Evolutionary conservation across 1,140 invertebrate species (phyloP), one percentile per base, ranked within the genome.

Genomic region (Dysdera silvatica): DNA sequence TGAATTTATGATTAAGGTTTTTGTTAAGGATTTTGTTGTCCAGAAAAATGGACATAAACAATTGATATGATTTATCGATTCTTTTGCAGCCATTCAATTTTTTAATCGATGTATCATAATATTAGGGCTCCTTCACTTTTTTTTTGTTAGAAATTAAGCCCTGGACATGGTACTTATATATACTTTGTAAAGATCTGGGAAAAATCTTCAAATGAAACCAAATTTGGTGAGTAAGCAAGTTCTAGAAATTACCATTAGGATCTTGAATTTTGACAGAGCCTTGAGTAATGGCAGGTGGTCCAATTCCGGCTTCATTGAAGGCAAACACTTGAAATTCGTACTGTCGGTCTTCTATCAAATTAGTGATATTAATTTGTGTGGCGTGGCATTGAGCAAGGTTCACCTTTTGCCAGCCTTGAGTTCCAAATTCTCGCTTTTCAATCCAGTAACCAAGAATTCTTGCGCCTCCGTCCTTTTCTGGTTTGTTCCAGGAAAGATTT

Each of bases 401-500:
- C 31, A 95, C 90, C 48, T 93, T 85, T 72, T 91, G 90, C 95
- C 95, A 99, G 53, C 89, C 85, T 35, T 84, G 81, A 31, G 84
- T 84, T 31, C 89, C 91, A 29, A 85, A 82, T 76, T 98, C 94
- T 59, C 90, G 85, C 74, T 98, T 98, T 70, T 98, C 95, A 43
- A 98, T 85, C 87, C 90, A 95, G 78, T 95, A 96, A 18, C 95
- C 95, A 75, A 91, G 89, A 68, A 99, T 89, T 70, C 91, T 84
- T 32, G 95, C 84, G 49, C 96, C 97, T 35, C 96, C 95, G 77
- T 99, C 96, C 45, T 80, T 84, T 70, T 86, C 84, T 12, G 97
- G 96, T 77, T 89, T 96, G 3, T 85, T 84, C 97, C 97, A 99
- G 72, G 88, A 85, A 4, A 99, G 81, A 74, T 97, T 94, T 4